Conservation (phyloP, 2,797 vertebrate genomes). For the Melanotaenia parkinsoni region DNA sequence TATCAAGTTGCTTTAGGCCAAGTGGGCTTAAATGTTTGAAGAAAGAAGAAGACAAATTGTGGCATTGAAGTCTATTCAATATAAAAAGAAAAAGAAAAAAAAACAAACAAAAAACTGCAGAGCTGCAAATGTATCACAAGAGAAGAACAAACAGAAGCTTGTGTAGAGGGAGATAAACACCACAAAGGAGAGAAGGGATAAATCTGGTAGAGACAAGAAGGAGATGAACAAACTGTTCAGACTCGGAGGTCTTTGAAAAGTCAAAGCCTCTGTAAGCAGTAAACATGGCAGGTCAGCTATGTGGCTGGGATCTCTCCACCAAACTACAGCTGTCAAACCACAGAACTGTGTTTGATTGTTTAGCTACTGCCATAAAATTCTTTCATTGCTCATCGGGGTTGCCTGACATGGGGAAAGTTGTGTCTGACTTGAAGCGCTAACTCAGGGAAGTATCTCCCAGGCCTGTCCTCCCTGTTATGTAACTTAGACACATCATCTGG, state of each 20-base stretch:
- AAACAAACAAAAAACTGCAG: constrained; percentile 12
- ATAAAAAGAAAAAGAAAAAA: constrained; percentile 14
- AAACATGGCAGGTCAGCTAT: constrained; percentile 27
- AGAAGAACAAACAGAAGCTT: constrained; percentile 51
- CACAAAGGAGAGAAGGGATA: constrained; percentile 10
- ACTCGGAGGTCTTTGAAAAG: background rate
- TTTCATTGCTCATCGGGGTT: constrained; percentile 6
- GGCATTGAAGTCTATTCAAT: constrained; percentile 19
- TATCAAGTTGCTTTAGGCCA: constrained; percentile 19
- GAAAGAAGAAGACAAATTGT: constrained; percentile 31
- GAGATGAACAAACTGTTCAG: constrained; percentile 11
- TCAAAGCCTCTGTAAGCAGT: constrained; percentile 13
- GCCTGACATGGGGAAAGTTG: constrained; percentile 6
- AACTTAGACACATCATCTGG: constrained; percentile 48
- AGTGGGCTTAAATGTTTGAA: constrained; percentile 14
- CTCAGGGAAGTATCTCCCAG: constrained; percentile 14
- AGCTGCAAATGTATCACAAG: constrained; percentile 50
- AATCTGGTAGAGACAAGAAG: constrained; percentile 27
- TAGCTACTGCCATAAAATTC: constrained; percentile 10
- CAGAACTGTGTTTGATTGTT: constrained; percentile 9
- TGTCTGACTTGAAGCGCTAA: constrained; percentile 2
- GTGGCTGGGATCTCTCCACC: constrained; percentile 29
- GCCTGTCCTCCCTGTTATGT: constrained; percentile 55
- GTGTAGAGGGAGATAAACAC: constrained; percentile 39
- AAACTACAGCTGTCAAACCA: constrained; percentile 56